phyloP scores from a whole-genome alignment of 2,113 vertebrate species.

The Sebastes schlegelii region DNA sequence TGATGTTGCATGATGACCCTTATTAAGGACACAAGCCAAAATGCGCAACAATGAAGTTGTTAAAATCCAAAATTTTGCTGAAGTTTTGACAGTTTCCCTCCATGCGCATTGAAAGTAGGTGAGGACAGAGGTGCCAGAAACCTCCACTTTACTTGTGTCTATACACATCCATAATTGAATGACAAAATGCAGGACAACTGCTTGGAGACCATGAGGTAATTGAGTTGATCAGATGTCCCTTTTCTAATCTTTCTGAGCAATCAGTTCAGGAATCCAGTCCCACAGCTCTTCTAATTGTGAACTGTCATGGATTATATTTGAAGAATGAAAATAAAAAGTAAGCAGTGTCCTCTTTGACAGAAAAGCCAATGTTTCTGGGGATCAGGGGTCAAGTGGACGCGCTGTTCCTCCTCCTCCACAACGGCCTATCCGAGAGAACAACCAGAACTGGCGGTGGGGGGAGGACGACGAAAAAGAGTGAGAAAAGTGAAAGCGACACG shows the following conservation, averaged over 20 bases:
- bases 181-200: neutral
- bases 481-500: slow-evolving; percentile 62
- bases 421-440: neutral
- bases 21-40: neutral
- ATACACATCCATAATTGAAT: neutral
- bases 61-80: neutral
- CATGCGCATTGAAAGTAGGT: neutral
- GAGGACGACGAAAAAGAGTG: slow-evolving; percentile 43
- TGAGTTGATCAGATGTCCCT: neutral
- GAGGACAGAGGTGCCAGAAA: neutral
- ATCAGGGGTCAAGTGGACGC: slow-evolving; percentile 37
- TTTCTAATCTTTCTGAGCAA: neutral
- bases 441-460: neutral
- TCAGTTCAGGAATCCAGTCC: neutral
- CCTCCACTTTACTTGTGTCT: too few relatives aligned
- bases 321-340: neutral
- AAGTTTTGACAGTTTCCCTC: neutral
- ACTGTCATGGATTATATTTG: neutral
- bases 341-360: neutral
- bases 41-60: neutral
- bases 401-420: slow-evolving; percentile 19
- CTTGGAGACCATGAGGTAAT: neutral
- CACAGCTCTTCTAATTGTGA: neutral
- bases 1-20: neutral
- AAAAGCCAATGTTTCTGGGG: slow-evolving; percentile 18